Evolutionary conservation across 2,113 vertebrate genomes (phyloP), one percentile per base, ranked within the genome.

Genomic region (Menidia beryllina): DNA sequence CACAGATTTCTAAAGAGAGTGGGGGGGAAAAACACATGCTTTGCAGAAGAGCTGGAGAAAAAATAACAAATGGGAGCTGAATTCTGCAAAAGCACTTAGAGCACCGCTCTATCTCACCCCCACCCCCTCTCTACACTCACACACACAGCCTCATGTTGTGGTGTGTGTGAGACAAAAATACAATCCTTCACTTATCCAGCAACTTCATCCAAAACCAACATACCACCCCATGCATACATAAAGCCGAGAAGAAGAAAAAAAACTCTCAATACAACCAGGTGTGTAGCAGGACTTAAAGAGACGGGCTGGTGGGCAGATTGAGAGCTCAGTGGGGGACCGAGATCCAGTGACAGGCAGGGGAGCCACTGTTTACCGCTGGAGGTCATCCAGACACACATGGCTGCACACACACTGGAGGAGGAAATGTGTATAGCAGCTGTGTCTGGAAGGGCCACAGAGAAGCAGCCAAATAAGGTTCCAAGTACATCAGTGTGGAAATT

Each of bases 361-460:
- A 89, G 77, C 84, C 86, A 91, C 80, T 86, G 83, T 88, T 88
- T 87, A 89, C 85, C 26, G 4, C 65, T 83, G 77, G 81, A 85
- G 79, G 85, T 87, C 85, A 75, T 86, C 68, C 82, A 88, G 75
- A 83, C 82, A 82, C 82, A 87, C 85, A 81, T 72, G 75, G 77
- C 78, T 75, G 74, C 83, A 62, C 81, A 86, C 77, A 78, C 25
- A 75, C 5, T 21, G 73, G 39, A 75, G 80, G 77, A 85, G 87
- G 83, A 91, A 91, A 92, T 90, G 89, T 84, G 59, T 85, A 78
- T 80, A 83, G 59, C 89, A 92, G 89, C 88, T 92, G 91, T 90
- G 65, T 45, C 69, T 71, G 54, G 45, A 77, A n/a, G 59, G 72
- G 69, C 55, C 56, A 64, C 66, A 72, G 59, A 21, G 60, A 63